Base-by-base conservation (phyloP, 2,797 vertebrate species). In the Centropyge bicolor region DNA sequence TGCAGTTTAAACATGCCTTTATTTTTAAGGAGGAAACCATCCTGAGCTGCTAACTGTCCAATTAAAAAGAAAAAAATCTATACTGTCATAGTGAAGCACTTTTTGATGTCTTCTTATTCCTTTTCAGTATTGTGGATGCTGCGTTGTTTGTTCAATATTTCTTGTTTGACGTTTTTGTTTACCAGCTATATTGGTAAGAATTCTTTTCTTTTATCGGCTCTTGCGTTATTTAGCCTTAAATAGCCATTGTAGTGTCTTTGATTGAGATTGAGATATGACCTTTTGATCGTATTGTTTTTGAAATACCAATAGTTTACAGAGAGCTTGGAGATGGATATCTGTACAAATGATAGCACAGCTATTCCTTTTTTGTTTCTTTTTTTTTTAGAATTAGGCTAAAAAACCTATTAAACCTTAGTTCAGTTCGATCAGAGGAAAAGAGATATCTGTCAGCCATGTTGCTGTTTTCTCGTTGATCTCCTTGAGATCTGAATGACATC, bases 401-500 rank as follows among this genome's bases (percentile, higher is more conserved):
- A 55, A 83, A 69, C 6, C 51, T 80, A 69, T 80, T 74, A 83
- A 88, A 83, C 76, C 35, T 59, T 75, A 86, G 87, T 90, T 71
- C 0, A 83, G 84, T 89, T 90, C 19, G 84, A 90, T 86, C 75
- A 80, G 76, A 91, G 79, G 73, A 85, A 83, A 83, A 86, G 82
- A 80, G 80, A 88, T 91, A 85, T 92, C 81, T 75, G 79, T 94
- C 91, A 90, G 91, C 93, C 84, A 31, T 16, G 89, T 91, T 54
- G 92, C 92, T 94, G 92, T 90, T 83, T 92, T 96, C 87, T 94
- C 88, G 84, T 97, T 96, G 96, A 97, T 97, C 96, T 96, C 94
- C 92, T 96, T 89, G 95, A 97, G 96, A 96, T 97, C 96, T 96
- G 92, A 93, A 94, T 93, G 93, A 96, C 96, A 95, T 96, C 95